These are phyloP conservation scores for Dreissena polymorpha DNA, from an alignment of 1,140 invertebrate genomes.

Conservation along the genomic window DNA sequence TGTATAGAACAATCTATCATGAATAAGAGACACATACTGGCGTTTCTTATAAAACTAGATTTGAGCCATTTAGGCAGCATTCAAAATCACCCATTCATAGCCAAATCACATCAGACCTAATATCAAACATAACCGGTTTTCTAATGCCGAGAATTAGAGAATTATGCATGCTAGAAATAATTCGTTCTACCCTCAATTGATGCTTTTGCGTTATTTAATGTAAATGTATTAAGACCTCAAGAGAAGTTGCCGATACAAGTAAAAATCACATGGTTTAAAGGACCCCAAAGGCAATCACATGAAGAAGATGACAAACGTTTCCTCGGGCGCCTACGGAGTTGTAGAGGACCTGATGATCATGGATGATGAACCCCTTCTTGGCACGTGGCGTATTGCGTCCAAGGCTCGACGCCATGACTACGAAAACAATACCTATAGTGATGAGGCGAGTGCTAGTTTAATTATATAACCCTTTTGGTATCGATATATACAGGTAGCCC, in stretches of 20 bases:
- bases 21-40: neutral
- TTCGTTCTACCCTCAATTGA: too few species aligned
- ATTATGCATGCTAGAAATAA: too few species aligned
- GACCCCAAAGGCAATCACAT: slow-evolving; percentile 45
- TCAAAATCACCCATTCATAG: neutral
- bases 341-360: slow-evolving; percentile 37
- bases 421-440: neutral
- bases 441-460: neutral
- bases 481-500: too few species aligned
- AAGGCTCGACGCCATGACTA: neutral
- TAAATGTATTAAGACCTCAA: too few species aligned
- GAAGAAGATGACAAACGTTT: slow-evolving; percentile 36
- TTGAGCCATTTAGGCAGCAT: too few species aligned
- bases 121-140: too few species aligned
- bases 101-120: too few species aligned
- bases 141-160: too few species aligned
- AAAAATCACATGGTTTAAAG: neutral
- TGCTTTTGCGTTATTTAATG: too few species aligned
- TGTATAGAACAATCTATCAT: too few species aligned
- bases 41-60: neutral
- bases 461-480: too few species aligned
- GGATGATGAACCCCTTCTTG: slow-evolving; percentile 43
- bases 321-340: slow-evolving; percentile 20
- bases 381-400: slow-evolving; percentile 21
- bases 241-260: too few species aligned